Evolutionary conservation across 2,888 invertebrate genomes (phyloP).

Genomic region (Anaspis maculata): DNA sequence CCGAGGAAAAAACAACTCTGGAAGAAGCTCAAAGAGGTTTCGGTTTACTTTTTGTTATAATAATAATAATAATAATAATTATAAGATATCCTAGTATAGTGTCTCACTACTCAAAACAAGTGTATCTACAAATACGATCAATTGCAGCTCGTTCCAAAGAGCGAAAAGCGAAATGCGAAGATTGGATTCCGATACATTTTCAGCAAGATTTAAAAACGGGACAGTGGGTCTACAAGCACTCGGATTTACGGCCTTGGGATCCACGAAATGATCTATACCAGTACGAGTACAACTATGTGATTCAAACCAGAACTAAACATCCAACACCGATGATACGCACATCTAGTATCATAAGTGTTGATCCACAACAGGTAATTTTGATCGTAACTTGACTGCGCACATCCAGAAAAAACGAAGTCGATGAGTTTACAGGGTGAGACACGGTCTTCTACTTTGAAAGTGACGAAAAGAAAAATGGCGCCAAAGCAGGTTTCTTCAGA

Average conservation of each 20-base stretch:
- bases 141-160: slow-evolving; percentile 54
- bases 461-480: slow-evolving; percentile 44
- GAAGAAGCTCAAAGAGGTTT: slow-evolving; percentile 75
- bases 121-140: too few relatives aligned
- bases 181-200: slow-evolving; percentile 71
- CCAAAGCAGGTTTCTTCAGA: slow-evolving; percentile 47
- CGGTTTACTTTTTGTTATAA: too few relatives aligned
- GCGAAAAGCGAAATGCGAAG: slow-evolving; percentile 53
- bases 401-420: too few relatives aligned
- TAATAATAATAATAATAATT: too few relatives aligned
- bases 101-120: too few relatives aligned
- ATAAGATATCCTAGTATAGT: too few relatives aligned
- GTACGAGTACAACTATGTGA: slow-evolving; percentile 73
- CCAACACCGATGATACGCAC: slow-evolving; percentile 66
- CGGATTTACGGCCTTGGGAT: slow-evolving; percentile 84
- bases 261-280: slow-evolving; percentile 76
- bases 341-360: slow-evolving; percentile 61
- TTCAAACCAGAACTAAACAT: slow-evolving; percentile 69
- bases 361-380: slow-evolving; percentile 40
- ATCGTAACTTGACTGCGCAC: slow-evolving; percentile 1
- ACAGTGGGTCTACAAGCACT: slow-evolving; percentile 66
- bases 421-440: slow-evolving; percentile 44
- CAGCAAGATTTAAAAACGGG: slow-evolving; percentile 49
- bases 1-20: slow-evolving; percentile 81
- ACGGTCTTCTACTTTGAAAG: slow-evolving; percentile 45